These are phyloP conservation scores for Dyspetes luteomarginatus DNA, from an alignment of 2,888 invertebrate species.

Conservation along the genomic window DNA sequence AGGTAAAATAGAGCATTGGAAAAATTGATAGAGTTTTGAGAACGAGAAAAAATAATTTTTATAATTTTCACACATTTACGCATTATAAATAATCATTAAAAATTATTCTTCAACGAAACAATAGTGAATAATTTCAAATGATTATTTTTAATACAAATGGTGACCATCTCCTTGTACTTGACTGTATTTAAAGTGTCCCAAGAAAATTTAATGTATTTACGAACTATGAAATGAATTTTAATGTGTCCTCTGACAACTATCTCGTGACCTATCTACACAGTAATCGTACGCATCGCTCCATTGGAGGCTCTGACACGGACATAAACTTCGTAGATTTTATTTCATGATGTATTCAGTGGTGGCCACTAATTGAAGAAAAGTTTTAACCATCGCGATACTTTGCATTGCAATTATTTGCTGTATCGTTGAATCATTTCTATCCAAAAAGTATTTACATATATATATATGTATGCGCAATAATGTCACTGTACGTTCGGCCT, in stretches of 20 bases:
- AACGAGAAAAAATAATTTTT: too few species aligned
- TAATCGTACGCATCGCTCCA: neutral
- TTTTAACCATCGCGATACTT: neutral
- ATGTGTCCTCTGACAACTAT: neutral
- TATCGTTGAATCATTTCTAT: neutral
- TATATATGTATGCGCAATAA: neutral
- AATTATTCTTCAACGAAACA: neutral
- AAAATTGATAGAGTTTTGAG: too few species aligned
- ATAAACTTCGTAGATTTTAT: neutral
- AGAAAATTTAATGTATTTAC: neutral
- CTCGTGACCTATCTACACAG: neutral
- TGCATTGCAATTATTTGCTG: neutral
- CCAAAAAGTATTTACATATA: too few species aligned
- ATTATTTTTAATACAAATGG: too few species aligned
- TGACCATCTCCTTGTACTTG: too few species aligned
- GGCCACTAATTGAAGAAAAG: constrained; percentile 36
- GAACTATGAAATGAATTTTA: neutral
- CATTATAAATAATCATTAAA: too few species aligned
- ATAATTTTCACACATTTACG: too few species aligned
- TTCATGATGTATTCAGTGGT: neutral
- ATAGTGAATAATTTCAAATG: neutral
- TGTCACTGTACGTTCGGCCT: neutral
- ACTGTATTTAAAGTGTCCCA: too few species aligned
- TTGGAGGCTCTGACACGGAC: neutral
- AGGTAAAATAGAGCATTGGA: too few species aligned